Percentiles rank a stretch among this genome's conserved stretches.
Evolutionary conservation across 2,797 vertebrate genomes (phyloP).

Genomic region (Rhinoraja longicauda): DNA sequence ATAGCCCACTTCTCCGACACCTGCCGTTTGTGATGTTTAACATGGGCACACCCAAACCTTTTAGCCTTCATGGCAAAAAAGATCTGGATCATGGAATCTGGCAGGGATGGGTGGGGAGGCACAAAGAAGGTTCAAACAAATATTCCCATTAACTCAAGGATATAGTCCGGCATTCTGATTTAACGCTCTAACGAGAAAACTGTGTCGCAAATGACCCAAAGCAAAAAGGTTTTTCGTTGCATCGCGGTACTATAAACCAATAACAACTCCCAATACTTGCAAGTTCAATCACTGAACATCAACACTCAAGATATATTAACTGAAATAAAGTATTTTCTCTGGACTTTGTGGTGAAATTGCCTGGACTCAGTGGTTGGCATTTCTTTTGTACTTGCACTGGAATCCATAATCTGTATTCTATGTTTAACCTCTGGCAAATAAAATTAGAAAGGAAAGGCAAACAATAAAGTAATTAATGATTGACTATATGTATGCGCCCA

Average conservation of each 20-base stretch:
- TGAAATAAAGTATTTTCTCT: not conserved
- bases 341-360: not conserved
- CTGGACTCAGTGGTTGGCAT: not conserved
- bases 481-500: not conserved
- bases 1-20: not conserved
- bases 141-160: not conserved
- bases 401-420: not conserved
- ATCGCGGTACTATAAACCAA: no score
- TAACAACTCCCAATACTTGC: not conserved
- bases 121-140: not conserved
- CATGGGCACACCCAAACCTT: not conserved
- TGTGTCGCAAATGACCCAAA: not conserved
- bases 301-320: not conserved
- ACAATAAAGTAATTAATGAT: not conserved
- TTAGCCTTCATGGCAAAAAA: not conserved
- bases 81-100: not conserved
- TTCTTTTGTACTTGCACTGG: not conserved
- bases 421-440: not conserved
- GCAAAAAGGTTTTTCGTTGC: not conserved
- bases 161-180: not conserved
- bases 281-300: not conserved
- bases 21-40: not conserved
- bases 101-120: no score
- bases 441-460: not conserved
- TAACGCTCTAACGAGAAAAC: not conserved